Conservation (phyloP, 2,888 invertebrate genomes). For the Congeria kusceri region DNA sequence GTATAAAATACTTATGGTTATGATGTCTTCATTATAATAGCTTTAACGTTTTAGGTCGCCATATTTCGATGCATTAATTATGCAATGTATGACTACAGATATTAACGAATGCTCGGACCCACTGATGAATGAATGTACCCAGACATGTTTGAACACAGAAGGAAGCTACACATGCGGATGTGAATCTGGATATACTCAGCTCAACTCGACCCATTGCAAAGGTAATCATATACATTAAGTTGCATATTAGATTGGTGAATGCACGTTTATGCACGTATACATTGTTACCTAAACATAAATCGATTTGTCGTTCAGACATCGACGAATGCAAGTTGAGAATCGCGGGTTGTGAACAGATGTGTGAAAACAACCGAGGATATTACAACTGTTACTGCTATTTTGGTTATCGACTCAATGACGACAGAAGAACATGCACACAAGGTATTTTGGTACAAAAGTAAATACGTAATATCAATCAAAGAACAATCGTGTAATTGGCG, state of each 20-base stretch:
- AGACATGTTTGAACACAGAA: slow-evolving; percentile 16
- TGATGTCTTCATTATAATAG: no score
- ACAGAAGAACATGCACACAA: slow-evolving; percentile 40
- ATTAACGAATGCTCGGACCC: slow-evolving; percentile 23
- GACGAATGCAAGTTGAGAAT: slow-evolving; percentile 34
- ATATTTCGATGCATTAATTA: no score
- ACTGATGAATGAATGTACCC: slow-evolving; percentile 4
- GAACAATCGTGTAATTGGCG: background rate
- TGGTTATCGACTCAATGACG: slow-evolving; percentile 44
- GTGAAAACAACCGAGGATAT: slow-evolving; percentile 29
- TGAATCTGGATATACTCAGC: slow-evolving; percentile 4
- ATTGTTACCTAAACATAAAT: no score
- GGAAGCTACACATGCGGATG: slow-evolving; percentile 22
- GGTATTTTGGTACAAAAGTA: slow-evolving; percentile 13
- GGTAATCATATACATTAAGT: background rate
- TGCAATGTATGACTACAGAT: no score
- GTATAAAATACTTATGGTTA: no score
- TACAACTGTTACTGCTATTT: slow-evolving; percentile 49
- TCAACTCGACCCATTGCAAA: background rate
- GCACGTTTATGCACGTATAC: no score
- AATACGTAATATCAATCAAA: background rate
- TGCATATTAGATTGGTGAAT: no score
- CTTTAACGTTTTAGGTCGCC: no score
- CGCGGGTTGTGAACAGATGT: slow-evolving; percentile 39
- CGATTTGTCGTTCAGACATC: slow-evolving; percentile 19